Percentiles rank a stretch among this genome's conserved stretches.
phyloP scores from a whole-genome alignment of 2,888 invertebrate species.

The Limnephilus rhombicus region DNA sequence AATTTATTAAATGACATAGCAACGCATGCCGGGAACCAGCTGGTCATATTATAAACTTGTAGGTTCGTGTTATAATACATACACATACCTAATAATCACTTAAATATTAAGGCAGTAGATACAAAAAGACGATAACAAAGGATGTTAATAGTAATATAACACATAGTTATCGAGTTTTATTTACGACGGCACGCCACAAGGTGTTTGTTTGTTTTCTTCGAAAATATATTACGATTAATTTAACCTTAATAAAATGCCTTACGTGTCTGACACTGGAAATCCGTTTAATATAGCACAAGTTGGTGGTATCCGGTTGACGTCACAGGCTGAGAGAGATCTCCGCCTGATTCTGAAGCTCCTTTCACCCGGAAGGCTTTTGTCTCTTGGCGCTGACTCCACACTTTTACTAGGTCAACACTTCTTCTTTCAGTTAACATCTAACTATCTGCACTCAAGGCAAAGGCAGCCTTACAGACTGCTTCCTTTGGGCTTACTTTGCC shows the following conservation, averaged over 20 bases:
- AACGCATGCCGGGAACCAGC: too few relatives aligned
- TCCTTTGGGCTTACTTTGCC: not conserved
- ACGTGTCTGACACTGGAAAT: not conserved
- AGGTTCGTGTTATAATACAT: too few relatives aligned
- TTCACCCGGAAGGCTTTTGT: constrained; percentile 46
- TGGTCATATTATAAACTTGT: too few relatives aligned
- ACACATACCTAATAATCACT: too few relatives aligned
- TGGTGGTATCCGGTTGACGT: constrained; percentile 7
- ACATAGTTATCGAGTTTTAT: not conserved
- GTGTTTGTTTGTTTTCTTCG: not conserved
- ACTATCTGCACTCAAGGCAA: not conserved
- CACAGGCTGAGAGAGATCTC: constrained; percentile 25
- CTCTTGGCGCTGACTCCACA: constrained; percentile 31
- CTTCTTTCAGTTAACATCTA: constrained; percentile 20
- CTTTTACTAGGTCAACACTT: constrained; percentile 46
- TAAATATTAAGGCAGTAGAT: too few relatives aligned
- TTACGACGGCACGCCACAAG: not conserved
- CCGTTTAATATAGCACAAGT: not conserved
- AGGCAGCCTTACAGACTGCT: not conserved
- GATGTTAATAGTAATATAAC: not conserved
- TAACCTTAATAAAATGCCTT: not conserved
- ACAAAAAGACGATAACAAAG: not conserved
- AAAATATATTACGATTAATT: not conserved
- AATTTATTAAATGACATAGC: too few relatives aligned
- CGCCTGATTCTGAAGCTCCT: constrained; percentile 21